phyloP scores from a whole-genome alignment of 2,888 invertebrate species.

The Dasysyrphus tricinctus region DNA sequence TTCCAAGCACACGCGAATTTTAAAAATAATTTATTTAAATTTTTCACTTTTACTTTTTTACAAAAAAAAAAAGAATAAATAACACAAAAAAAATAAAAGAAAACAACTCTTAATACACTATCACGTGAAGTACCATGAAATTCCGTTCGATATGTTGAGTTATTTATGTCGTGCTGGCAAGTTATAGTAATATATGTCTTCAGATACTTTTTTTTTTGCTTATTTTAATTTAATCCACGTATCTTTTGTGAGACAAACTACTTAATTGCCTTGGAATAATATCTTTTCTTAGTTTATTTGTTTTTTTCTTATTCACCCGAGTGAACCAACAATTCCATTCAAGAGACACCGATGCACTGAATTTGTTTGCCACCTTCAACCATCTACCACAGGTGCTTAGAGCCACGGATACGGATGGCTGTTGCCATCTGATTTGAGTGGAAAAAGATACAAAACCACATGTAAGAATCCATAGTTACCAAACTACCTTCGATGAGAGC shows the following conservation, averaged over 20 bases:
- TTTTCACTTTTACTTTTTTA: conserved; percentile 64
- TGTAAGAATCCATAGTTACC: conserved; percentile 58
- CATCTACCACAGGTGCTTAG: conserved; percentile 69
- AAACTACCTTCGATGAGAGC: conserved; percentile 64
- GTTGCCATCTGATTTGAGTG: conserved; percentile 69
- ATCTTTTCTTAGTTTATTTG: conserved; percentile 12
- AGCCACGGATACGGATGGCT: conserved; percentile 52
- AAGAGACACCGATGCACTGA: conserved; percentile 83
- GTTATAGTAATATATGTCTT: conserved; percentile 29
- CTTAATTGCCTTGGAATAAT: conserved; percentile 27
- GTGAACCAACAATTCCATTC: conserved; percentile 82
- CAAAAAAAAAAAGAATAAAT: conserved; percentile 35
- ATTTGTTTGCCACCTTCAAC: conserved; percentile 78
- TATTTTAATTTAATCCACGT: conserved; percentile 65
- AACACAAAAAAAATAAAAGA: conserved; percentile 24
- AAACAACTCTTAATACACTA: conserved; percentile 18
- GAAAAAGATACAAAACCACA: conserved; percentile 59
- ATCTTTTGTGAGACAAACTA: conserved; percentile 33
- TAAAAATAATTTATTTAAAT: background rate
- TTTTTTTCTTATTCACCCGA: conserved; percentile 56
- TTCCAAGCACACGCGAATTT: conserved; percentile 42
- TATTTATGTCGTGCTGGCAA: conserved; percentile 70
- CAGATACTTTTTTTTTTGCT: conserved; percentile 53
- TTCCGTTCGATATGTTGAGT: conserved; percentile 55
- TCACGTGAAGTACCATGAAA: conserved; percentile 67